Base-by-base conservation (phyloP, 1,140 invertebrate genomes). In the Diabrotica undecimpunctata region DNA sequence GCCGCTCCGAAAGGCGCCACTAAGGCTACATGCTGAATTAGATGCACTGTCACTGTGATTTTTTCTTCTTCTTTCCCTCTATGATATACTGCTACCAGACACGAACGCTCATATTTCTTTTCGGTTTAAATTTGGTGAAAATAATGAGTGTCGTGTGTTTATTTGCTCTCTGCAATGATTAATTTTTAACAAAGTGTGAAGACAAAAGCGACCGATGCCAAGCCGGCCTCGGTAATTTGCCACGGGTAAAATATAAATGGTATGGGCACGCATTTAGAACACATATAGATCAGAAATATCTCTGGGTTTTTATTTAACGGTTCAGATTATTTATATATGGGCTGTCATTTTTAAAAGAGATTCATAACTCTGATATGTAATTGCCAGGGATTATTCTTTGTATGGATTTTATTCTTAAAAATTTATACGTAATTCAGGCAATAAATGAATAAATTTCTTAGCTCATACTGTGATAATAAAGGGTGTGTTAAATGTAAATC, bases 11-110 rank as follows among this genome's bases (percentile, higher is more conserved):
- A 25, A 67, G 72, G 72, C 72, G 72, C 72, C 72, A 67, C 50
- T 53, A 57, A 50, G 72, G 70, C 72, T 74, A 58, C 69, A 74
- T 64, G 72, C 72, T 65, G 72, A 74, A 74, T 74, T 74, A 74
- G 72, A 74, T 69, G 69, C 70, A 69, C 69, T 55, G 67, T 62
- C 65, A 62, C 63, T 70, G 61, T 64, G 61, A 65, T 68, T 70
- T 72, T 68, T 68, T 66, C 52, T 46, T 46, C 41, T 46, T 46
- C 41, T 46, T 46, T 46, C 46, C 53, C 38, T 50, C 67, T 67
- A 57, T 72, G 68, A 72, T 67, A 66, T 72, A 72, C 67, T 59
- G 65, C 56, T 58, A 61, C 59, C 70, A 72, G 70, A 72, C 70
- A 72, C 68, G 70, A 63, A 67, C 52, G 54, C 63, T 70, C 68